Evolutionary conservation across 2,113 vertebrate species (phyloP).

Genomic region (Cathartes aura): DNA sequence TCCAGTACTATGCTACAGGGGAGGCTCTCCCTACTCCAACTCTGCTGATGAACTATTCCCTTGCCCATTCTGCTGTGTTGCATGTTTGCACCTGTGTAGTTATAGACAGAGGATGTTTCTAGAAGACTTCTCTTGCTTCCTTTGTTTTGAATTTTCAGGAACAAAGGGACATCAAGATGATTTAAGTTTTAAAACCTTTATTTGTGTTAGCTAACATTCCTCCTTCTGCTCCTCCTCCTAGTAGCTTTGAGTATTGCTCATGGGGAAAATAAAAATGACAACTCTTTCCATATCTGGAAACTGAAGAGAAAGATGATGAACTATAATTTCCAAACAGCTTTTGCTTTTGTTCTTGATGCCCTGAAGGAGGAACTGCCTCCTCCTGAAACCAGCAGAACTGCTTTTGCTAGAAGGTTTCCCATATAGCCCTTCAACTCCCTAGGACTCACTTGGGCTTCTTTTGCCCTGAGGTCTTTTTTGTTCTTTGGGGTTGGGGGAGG

Average conservation of each 20-base stretch:
- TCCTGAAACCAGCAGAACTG: not conserved
- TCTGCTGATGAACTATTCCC: not conserved
- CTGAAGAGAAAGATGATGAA: not conserved
- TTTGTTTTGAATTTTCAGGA: not conserved
- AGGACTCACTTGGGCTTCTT: not conserved
- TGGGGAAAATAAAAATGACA: not conserved
- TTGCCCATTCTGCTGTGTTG: not conserved
- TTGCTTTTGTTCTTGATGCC: not conserved
- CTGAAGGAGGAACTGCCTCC: not conserved
- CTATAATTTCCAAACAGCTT: not conserved
- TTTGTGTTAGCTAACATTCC: not conserved
- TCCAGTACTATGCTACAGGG: not conserved
- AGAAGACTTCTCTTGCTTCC: not conserved
- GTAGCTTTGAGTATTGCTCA: not conserved
- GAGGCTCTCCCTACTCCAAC: not conserved
- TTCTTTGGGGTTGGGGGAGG: not conserved
- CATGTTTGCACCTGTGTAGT: not conserved
- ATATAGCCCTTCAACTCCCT: not conserved
- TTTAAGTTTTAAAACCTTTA: not conserved
- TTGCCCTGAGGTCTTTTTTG: not conserved
- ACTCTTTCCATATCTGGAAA: not conserved
- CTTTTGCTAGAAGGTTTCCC: not conserved
- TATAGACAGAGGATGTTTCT: not conserved
- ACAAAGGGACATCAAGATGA: not conserved
- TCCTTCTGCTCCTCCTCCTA: not conserved